Conservation (phyloP, 2,888 invertebrate species). For the Timema podura region DNA sequence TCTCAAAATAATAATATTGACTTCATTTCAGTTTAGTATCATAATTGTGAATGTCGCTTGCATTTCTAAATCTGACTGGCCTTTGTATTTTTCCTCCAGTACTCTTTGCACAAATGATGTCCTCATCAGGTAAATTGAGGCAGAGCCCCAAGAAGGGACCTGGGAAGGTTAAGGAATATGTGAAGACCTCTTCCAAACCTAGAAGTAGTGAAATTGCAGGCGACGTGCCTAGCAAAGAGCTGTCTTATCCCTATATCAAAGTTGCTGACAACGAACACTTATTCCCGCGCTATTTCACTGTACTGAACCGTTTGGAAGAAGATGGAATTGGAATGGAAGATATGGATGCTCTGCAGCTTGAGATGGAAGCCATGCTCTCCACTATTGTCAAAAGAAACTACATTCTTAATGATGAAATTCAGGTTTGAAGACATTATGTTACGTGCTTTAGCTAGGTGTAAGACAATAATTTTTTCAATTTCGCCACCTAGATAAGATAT, state of each 20-base stretch:
- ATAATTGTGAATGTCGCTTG: no score
- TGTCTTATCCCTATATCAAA: slow-evolving; percentile 59
- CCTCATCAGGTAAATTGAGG: slow-evolving; percentile 26
- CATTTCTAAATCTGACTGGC: no score
- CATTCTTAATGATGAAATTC: slow-evolving; percentile 56
- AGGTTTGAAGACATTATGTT: slow-evolving; percentile 26
- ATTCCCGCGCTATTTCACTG: slow-evolving; percentile 57
- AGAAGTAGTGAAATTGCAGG: slow-evolving; percentile 4
- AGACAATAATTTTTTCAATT: no score
- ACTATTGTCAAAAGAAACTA: slow-evolving; percentile 76
- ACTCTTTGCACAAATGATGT: slow-evolving; percentile 11
- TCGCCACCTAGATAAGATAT: no score
- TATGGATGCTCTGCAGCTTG: slow-evolving; percentile 78
- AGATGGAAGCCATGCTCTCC: slow-evolving; percentile 80
- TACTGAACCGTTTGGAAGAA: slow-evolving; percentile 63
- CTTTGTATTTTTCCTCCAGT: no score
- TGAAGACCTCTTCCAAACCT: slow-evolving; percentile 20
- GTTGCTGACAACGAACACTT: slow-evolving; percentile 63
- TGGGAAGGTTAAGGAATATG: slow-evolving; percentile 19
- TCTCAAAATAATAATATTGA: no score
- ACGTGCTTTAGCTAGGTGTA: no score
- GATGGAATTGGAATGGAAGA: slow-evolving; percentile 85
- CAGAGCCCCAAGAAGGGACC: slow-evolving; percentile 29
- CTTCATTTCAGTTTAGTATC: no score
- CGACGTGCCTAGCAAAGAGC: slow-evolving; percentile 22